Base-by-base conservation (phyloP, 92 coral and sea anemone species). In the Porites rus region DNA sequence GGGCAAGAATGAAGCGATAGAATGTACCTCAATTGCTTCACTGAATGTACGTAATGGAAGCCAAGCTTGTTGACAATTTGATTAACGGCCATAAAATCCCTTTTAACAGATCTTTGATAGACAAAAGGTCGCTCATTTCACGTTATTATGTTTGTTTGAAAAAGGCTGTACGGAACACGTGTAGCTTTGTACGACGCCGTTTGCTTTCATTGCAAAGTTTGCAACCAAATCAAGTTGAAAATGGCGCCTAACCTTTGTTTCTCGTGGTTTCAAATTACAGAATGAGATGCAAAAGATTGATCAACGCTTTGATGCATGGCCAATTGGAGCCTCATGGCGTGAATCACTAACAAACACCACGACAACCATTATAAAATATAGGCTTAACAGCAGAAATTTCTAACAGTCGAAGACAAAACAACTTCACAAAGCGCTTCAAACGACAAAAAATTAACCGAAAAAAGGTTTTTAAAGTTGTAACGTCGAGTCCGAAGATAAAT, bases 111-210 rank as follows among this genome's bases (percentile, higher is more conserved):
- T 50, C 83, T 79, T 25, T 67, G 22, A 4, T 0, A 17, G 14
- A 78, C 74, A 65, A 65, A 65, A 13, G 83, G 7, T 53, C 11
- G 19, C 12, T 1, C 7, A 0, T 56, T 19, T 56, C 46, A 56
- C 79, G 65, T 25, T 72, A 21, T 17, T 12, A 18, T 75, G 64
- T 75, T 77, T 77, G 56, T 43, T 63, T 61, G 70, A 77, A 63
- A 77, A 51, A 53, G 69, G 17, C 56, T 14, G 10, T 62, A 74
- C 17, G 16, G 52, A 50, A 58, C 63, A 65, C 75, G 75, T 51
- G 84, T 69, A 2, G 25, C 16, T 72, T 72, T 9, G 71, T 20
- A 66, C 25, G 71, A 16, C 8, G 12, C 24, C 71, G 25, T 19
- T 19, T 10, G 10, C 54, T 63, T 62, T 61, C 54, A n/a, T 10